Base-by-base conservation (phyloP, 1,140 invertebrate species). In the Alviniconcha marisindica region DNA sequence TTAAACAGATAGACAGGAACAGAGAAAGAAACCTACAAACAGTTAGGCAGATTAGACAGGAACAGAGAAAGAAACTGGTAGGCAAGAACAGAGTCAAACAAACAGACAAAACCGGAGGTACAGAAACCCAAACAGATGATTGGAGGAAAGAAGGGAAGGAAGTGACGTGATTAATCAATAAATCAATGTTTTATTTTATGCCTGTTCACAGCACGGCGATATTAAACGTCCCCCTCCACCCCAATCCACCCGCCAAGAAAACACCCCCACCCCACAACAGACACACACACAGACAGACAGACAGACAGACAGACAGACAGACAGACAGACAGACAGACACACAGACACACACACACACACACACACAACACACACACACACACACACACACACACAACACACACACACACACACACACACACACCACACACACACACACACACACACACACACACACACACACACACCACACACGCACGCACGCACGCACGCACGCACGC, bases 261-360 rank as follows among this genome's bases (percentile, higher is more conserved):
- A n/a, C 60, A 66, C 60, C 10, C 60, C 10, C 60, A 66, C n/a
- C n/a, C n/a, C n/a, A n/a, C n/a, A n/a, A n/a, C 66, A 71, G 10
- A 71, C 66, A 71, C 28, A 71, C 66, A 71, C 33, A 31, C 28
- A 71, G 10, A 31, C 66, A 71, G 10, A 71, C 66, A 71, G 10
- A 71, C 66, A 71, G 10, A 71, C 66, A 71, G 10, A 71, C 66
- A 71, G 10, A 71, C 66, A 71, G 5, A 36, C 66, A 77, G 10
- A 71, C 66, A 71, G 10, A 71, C 66, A 71, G 10, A 71, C 66
- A 71, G 10, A 71, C 74, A 77, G 10, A 71, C 66, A 71, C 28
- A 71, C 66, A 31, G 2, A 71, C 66, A 71, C 28, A 71, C 66
- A 71, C 7, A 40, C 28, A 40, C 66, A 40, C 28, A 40, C 28